These are phyloP conservation scores for Cyprinella venusta DNA, from an alignment of 2,797 vertebrate genomes.

Conservation along the genomic window DNA sequence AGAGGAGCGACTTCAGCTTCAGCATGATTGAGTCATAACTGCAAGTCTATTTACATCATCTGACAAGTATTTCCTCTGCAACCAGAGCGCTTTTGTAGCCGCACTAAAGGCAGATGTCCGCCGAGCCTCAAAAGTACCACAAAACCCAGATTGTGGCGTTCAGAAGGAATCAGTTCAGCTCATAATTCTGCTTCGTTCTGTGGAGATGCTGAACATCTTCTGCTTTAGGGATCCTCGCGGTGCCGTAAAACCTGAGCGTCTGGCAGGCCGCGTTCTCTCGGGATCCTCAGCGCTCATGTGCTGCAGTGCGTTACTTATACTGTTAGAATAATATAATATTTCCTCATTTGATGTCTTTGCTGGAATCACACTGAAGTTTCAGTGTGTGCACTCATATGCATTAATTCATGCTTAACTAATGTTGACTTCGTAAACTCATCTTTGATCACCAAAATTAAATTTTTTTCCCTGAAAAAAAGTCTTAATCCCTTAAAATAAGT, in stretches of 20 bases:
- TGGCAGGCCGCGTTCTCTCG: not conserved
- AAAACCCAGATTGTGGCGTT: constrained; percentile 58
- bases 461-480: too few relatives aligned
- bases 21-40: constrained; percentile 50
- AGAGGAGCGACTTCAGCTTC: constrained; percentile 8
- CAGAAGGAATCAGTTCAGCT: constrained; percentile 65
- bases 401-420: not conserved
- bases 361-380: not conserved
- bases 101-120: constrained; percentile 58
- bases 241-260: constrained; percentile 7
- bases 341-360: not conserved
- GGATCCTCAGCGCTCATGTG: not conserved
- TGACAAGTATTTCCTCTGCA: constrained; percentile 62
- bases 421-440: not conserved
- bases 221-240: constrained; percentile 45
- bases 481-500: too few relatives aligned
- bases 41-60: constrained; percentile 52
- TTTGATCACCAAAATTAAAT: too few relatives aligned
- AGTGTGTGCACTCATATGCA: not conserved
- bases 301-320: too few relatives aligned
- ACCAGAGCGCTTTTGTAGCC: constrained; percentile 56
- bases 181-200: constrained; percentile 59
- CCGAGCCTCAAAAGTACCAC: constrained; percentile 61
- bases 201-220: constrained; percentile 38
- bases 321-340: not conserved